These are phyloP conservation scores for Channa maculata DNA, from an alignment of 2,113 vertebrate genomes.

Conservation along the genomic window DNA sequence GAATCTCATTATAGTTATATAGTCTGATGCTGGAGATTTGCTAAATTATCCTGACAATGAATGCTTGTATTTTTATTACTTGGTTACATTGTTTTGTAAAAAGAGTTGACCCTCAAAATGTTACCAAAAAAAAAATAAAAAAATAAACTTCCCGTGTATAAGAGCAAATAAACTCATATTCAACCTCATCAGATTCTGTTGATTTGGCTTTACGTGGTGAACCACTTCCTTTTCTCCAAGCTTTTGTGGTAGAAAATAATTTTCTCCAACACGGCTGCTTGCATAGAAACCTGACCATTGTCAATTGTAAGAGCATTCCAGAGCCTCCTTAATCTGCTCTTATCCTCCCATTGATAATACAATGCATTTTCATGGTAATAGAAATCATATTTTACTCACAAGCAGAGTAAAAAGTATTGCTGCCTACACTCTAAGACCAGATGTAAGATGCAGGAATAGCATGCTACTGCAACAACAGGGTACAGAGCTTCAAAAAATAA, in stretches of 20 bases:
- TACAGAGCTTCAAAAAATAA: slow-evolving; percentile 16
- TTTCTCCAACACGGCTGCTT: slow-evolving; percentile 44
- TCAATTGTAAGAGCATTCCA: slow-evolving; percentile 56
- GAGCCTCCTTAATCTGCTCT: slow-evolving; percentile 63
- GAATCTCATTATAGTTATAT: slow-evolving; percentile 12
- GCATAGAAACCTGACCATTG: slow-evolving; percentile 64
- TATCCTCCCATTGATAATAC: slow-evolving; percentile 71
- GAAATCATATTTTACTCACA: slow-evolving; percentile 74
- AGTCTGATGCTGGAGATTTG: neutral
- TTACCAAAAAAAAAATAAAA: neutral
- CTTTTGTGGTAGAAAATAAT: slow-evolving; percentile 52
- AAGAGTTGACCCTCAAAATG: slow-evolving; percentile 1
- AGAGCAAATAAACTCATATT: slow-evolving; percentile 7
- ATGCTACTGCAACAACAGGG: slow-evolving; percentile 20
- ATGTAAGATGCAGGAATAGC: slow-evolving; percentile 45
- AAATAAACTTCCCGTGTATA: neutral
- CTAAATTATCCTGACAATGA: neutral
- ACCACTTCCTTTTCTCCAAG: slow-evolving; percentile 24
- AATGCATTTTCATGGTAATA: slow-evolving; percentile 75
- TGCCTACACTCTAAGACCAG: slow-evolving; percentile 56
- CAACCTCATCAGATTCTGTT: slow-evolving; percentile 19
- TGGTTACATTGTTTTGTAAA: neutral
- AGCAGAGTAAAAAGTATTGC: slow-evolving; percentile 51
- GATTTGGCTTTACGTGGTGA: slow-evolving; percentile 42
- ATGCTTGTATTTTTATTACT: neutral